Conservation (phyloP, 1,140 invertebrate species). For the Ditylenchus dipsaci region DNA sequence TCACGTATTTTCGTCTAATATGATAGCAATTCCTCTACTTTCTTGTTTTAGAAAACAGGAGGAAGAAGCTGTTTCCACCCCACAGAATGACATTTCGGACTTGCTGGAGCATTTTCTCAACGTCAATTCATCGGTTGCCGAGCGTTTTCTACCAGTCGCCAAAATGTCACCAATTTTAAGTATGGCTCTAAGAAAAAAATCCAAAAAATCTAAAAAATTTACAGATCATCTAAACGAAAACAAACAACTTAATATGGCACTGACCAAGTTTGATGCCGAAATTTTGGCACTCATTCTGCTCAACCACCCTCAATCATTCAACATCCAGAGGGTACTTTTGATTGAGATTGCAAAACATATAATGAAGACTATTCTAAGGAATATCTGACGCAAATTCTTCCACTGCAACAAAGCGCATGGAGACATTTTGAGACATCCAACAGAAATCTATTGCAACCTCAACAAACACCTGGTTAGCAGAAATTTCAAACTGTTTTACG, state of each 20-base stretch:
- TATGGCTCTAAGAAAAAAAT: not conserved
- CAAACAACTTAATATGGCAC: not conserved
- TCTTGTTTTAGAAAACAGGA: not conserved
- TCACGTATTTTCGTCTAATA: no score
- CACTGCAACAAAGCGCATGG: not conserved
- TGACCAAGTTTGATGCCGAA: not conserved
- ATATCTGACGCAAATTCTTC: not conserved
- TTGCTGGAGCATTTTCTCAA: slow-evolving; percentile 20
- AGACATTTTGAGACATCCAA: not conserved
- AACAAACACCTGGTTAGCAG: not conserved
- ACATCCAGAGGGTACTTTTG: not conserved
- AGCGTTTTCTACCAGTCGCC: slow-evolving; percentile 25
- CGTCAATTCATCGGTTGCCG: slow-evolving; percentile 18
- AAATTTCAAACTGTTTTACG: no score
- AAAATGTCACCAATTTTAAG: slow-evolving; percentile 25
- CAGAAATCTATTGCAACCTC: not conserved
- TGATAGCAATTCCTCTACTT: not conserved
- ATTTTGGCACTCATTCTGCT: not conserved
- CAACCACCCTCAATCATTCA: not conserved
- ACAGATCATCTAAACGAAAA: not conserved
- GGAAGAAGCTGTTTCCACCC: not conserved
- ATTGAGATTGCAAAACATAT: no score
- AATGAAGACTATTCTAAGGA: no score
- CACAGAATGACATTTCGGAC: slow-evolving; percentile 6
- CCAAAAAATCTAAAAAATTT: no score